Conservation (phyloP, 1,140 invertebrate genomes). For the Drosophila nebulosa region DNA sequence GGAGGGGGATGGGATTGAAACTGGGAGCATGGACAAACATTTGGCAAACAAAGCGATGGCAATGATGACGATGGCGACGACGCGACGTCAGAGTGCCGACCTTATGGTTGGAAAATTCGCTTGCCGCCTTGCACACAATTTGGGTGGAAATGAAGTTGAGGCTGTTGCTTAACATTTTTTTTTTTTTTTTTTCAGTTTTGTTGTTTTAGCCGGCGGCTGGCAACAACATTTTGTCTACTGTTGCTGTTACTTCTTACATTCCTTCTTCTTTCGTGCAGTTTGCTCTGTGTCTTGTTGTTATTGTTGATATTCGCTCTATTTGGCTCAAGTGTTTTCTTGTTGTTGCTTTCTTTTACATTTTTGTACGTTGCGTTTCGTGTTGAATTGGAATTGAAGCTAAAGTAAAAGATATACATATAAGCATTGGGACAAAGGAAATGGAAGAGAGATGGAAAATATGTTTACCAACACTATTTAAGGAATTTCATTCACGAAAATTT, state of each 20-base stretch:
- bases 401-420: background rate
- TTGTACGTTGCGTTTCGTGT: background rate
- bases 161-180: slow-evolving; percentile 21
- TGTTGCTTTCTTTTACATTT: slow-evolving; percentile 12
- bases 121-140: background rate
- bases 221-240: slow-evolving; percentile 43
- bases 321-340: slow-evolving; percentile 39
- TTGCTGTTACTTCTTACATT: slow-evolving; percentile 19
- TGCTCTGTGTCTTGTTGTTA: slow-evolving; percentile 7
- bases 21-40: slow-evolving; percentile 27
- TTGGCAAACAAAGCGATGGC: slow-evolving; percentile 33
- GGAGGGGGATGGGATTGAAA: background rate
- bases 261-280: background rate
- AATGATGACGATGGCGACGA: background rate
- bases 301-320: slow-evolving; percentile 30
- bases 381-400: background rate
- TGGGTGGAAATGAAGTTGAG: slow-evolving; percentile 30
- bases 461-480: background rate
- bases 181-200: slow-evolving; percentile 8
- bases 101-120: slow-evolving; percentile 33
- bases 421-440: background rate
- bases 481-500: too few relatives aligned
- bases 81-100: slow-evolving; percentile 9
- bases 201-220: slow-evolving; percentile 19
- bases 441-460: background rate